These are phyloP conservation scores for Odiellus spinosus DNA, from an alignment of 2,888 invertebrate genomes.

Conservation along the genomic window DNA sequence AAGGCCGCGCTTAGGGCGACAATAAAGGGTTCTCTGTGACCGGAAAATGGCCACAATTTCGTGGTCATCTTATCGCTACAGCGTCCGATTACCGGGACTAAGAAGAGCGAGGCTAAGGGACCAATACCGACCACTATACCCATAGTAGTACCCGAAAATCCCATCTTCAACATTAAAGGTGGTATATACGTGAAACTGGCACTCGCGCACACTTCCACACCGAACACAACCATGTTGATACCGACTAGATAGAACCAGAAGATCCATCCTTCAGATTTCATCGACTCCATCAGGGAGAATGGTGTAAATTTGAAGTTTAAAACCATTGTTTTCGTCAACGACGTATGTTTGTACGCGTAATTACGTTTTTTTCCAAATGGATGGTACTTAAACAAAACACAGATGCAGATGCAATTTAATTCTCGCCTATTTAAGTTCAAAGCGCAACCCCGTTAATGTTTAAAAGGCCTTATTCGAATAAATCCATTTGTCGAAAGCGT, in stretches of 20 bases:
- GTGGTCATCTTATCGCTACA: slow-evolving; percentile 30
- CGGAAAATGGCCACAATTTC: slow-evolving; percentile 25
- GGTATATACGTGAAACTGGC: slow-evolving; percentile 36
- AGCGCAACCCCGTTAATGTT: too few species aligned
- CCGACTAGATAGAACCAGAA: slow-evolving; percentile 10
- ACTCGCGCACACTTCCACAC: slow-evolving; percentile 34
- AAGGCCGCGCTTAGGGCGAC: slow-evolving; percentile 28
- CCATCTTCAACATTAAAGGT: slow-evolving; percentile 34
- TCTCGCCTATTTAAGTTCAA: too few species aligned
- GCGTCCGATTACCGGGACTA: slow-evolving; percentile 33
- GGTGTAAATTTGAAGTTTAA: too few species aligned
- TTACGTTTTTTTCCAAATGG: too few species aligned
- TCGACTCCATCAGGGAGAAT: too few species aligned
- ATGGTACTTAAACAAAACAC: too few species aligned
- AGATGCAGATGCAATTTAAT: too few species aligned
- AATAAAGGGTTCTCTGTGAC: slow-evolving; percentile 33
- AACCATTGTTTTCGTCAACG: too few species aligned
- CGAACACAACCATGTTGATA: slow-evolving; percentile 33
- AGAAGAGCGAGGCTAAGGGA: slow-evolving; percentile 30
- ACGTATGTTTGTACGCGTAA: too few species aligned
- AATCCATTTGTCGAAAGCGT: too few species aligned
- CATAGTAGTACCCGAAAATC: slow-evolving; percentile 32
- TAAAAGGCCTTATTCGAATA: too few species aligned
- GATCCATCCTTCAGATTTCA: too few species aligned
- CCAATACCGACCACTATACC: slow-evolving; percentile 34